Evolutionary conservation across 2,113 vertebrate genomes (phyloP), one percentile per base, ranked within the genome.

Genomic region (Paraplagusia blochii): DNA sequence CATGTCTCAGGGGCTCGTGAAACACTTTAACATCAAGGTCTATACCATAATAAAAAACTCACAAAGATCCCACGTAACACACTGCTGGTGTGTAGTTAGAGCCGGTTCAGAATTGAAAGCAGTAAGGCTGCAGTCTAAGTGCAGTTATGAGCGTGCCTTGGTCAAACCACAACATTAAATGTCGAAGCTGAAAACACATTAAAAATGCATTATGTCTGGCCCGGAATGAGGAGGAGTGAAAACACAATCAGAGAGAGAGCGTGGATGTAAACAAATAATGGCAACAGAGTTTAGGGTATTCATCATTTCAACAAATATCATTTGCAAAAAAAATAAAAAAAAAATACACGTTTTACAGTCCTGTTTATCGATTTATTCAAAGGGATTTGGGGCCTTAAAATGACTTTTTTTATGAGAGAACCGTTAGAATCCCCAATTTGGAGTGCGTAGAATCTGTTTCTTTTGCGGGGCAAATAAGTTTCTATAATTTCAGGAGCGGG

Each of bases 201-300:
- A 81, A 81, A 81, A 83, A 83, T 77, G 60, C 66, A 76, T 78
- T 74, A 69, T 8, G 51, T 58, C 44, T 62, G 63, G 61, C 70
- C 57, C 22, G 33, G 56, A 75, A 70, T 72, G 60, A 71, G 63
- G 40, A 77, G 74, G 68, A 78, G 59, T 72, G 58, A 79, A 83
- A 79, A 83, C 52, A 62, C 58, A 74, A 80, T 83, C 78, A 72
- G 52, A n/a, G 42, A 33, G 15, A 57, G 73, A 63, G 60, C 72
- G 50, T 49, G 59, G 49, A 56, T 66, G 63, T 61, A 77, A 81
- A 81, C 74, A 77, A 77, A 83, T 73, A 75, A 85, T 70, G 40
- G 76, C 63, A 33, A 49, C 40, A 13, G 62, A 66, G 47, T 45
- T 64, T 52, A 65, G 69, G 61, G 62, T 62, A 64, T 79, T 80